A percentile compares a stretch with the other conserved stretches of the same genome.
These are phyloP conservation scores for Lethenteron camtschaticum DNA, from an alignment of 2,113 vertebrate species.

Conservation along the genomic window DNA sequence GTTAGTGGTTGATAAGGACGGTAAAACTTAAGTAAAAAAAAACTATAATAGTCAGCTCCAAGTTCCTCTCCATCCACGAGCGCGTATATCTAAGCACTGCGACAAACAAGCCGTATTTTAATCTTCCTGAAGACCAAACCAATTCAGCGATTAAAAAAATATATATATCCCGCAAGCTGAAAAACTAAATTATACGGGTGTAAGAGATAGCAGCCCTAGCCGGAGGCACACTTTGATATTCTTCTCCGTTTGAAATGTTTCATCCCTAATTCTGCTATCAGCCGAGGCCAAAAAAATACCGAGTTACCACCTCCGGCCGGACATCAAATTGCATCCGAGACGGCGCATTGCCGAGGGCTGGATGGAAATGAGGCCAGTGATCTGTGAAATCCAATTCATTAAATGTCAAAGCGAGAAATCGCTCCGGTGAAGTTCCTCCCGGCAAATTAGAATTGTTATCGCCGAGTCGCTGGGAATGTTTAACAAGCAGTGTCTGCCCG, in stretches of 20 bases:
- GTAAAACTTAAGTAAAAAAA: too few species aligned
- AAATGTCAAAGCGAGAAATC: constrained; percentile 6
- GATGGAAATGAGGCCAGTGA: not conserved
- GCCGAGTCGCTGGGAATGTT: not conserved
- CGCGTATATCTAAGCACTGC: too few species aligned
- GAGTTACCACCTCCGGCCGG: not conserved
- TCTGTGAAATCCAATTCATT: constrained; percentile 5
- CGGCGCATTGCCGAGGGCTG: not conserved
- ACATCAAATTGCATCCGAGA: not conserved
- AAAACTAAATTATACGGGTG: not conserved
- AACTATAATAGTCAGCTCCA: too few species aligned
- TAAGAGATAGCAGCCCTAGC: constrained; percentile 3
- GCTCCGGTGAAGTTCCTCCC: constrained; percentile 2
- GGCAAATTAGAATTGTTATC: constrained; percentile 5
- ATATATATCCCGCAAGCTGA: too few species aligned
- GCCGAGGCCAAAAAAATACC: constrained; percentile 4
- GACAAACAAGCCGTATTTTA: not conserved
- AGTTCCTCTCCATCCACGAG: too few species aligned
- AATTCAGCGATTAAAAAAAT: not conserved
- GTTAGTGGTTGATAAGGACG: too few species aligned
- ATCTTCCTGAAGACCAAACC: constrained; percentile 4
- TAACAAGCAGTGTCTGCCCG: not conserved
- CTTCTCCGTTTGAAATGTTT: constrained; percentile 4
- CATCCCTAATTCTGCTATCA: constrained; percentile 4
- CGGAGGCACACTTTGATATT: constrained; percentile 2